Base-by-base conservation (phyloP, 2,888 invertebrate species). In the Platerodrilus igneus region DNA sequence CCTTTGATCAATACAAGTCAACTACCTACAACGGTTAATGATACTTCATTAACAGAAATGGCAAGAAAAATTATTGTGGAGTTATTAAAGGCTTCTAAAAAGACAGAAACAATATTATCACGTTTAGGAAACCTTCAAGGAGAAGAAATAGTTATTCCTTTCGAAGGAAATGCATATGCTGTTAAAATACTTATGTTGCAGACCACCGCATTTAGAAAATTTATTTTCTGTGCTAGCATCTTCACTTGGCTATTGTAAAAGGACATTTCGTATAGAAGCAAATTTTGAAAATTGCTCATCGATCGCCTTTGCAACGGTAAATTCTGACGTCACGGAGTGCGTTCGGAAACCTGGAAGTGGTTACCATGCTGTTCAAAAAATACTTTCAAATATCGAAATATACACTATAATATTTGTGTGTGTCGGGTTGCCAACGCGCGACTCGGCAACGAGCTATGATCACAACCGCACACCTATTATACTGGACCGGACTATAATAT, bases 191-290 rank as follows among this genome's bases (percentile, higher is more conserved):
- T 78, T 9, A 63, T 57, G 27, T 37, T 74, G 31, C 70, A 46
- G 4, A 64, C 65, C 45, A 42, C 57, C 3, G 52, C 54, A 69
- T 42, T 60, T 78, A 27, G 74, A 74, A 38, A 68, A 67, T 44
- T 75, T 76, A 63, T 68, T 79, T 46, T 72, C 74, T 48, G 63
- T 64, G 21, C 55, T 79, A 1, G 71, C 74, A 44, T 64, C 66
- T 45, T 72, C 73, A 8, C 60, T 78, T 2, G 77, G 75, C 3
- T 74, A 74, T 50, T 79, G 79, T n/a, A n/a, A n/a, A n/a, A n/a
- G n/a, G n/a, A n/a, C n/a, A n/a, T n/a, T n/a, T n/a, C n/a, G n/a
- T n/a, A n/a, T n/a, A n/a, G n/a, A n/a, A n/a, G n/a, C n/a, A n/a
- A n/a, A n/a, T n/a, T n/a, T n/a, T n/a, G n/a, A n/a, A n/a, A n/a